These are phyloP conservation scores for Neodiprion pinetum DNA, from an alignment of 1,140 invertebrate genomes.

Conservation along the genomic window DNA sequence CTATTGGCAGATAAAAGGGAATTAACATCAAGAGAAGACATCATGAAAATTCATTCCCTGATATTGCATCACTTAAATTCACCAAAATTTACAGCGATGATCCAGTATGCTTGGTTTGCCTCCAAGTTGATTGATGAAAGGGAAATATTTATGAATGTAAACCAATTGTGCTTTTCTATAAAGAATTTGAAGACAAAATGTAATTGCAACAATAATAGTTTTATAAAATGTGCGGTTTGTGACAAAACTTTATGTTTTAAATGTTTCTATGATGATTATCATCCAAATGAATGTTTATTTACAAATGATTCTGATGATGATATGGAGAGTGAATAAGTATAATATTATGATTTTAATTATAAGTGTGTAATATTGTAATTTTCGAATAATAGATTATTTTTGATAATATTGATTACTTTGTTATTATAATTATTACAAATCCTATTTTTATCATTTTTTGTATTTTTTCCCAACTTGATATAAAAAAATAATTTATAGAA, in stretches of 20 bases:
- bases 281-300: neutral
- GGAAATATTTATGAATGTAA: neutral
- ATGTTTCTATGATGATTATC: conserved; percentile 14
- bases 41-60: neutral
- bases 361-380: neutral
- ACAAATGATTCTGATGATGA: neutral
- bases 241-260: neutral
- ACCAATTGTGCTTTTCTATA: neutral
- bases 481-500: neutral
- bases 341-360: neutral
- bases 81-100: neutral
- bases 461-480: neutral
- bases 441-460: neutral
- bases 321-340: neutral
- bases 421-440: neutral
- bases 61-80: neutral
- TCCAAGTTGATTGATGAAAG: neutral
- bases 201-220: neutral
- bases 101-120: neutral
- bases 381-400: neutral
- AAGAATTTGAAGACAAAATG: neutral
- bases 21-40: neutral
- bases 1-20: neutral
- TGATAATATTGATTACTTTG: too few relatives aligned
- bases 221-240: neutral